Evolutionary conservation across 2,113 vertebrate genomes (phyloP).

Genomic region (Mormyrus iriodes): DNA sequence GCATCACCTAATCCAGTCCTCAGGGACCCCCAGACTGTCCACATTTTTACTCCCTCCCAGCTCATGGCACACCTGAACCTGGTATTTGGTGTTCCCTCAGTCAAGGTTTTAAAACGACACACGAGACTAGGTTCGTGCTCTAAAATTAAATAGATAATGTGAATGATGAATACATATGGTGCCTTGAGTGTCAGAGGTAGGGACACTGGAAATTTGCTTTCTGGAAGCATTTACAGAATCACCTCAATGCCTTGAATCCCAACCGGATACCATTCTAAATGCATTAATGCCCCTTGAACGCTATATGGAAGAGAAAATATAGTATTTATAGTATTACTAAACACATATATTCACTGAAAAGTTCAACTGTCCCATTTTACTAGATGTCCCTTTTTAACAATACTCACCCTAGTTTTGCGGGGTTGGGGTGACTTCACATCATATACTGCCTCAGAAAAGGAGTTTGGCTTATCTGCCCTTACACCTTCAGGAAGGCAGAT

Average conservation of each 20-base stretch:
- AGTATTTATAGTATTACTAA: neutral
- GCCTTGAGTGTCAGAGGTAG: neutral
- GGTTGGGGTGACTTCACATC: neutral
- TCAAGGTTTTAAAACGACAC: neutral
- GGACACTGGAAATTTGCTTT: neutral
- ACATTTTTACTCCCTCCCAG: neutral
- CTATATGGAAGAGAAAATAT: neutral
- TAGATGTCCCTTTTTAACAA: neutral
- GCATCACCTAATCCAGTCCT: neutral
- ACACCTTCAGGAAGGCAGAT: neutral
- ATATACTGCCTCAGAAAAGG: neutral
- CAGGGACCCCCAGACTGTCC: neutral
- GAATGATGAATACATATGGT: neutral
- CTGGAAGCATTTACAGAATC: neutral
- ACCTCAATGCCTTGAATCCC: neutral
- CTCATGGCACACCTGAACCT: neutral
- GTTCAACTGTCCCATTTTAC: neutral
- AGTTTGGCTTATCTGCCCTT: neutral
- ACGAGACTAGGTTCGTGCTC: neutral
- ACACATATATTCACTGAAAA: neutral
- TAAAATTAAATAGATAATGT: neutral
- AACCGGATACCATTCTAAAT: neutral
- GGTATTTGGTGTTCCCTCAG: neutral
- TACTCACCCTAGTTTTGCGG: too few relatives aligned
- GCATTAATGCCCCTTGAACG: neutral